Evolutionary conservation across 2,113 vertebrate genomes (phyloP), one percentile per base, ranked within the genome.

Genomic region (Platycercus adscitus): DNA sequence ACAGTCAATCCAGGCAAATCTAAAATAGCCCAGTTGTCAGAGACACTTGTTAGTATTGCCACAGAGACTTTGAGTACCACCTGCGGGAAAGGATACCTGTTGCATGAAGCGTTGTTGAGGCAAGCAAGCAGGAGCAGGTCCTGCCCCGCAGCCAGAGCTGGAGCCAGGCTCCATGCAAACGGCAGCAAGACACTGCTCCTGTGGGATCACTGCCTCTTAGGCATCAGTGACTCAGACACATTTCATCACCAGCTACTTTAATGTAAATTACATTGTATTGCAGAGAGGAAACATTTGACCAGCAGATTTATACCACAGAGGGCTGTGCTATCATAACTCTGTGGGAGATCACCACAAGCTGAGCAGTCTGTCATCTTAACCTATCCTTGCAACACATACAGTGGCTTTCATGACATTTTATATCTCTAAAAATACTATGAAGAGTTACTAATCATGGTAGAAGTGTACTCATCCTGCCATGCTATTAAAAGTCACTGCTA

Each of bases 131-230:
- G 24, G 14, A 75, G 29, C 24, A 31, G 53, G 16, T 50, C 35
- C 61, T 75, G 73, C 21, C 16, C 29, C 1, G 1, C n/a, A 41
- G 49, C 16, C 5, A 1, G 31, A 39, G 35, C 2, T 1, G 7
- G 43, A 66, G 20, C 16, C 33, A 39, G 68, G 6, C 26, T 49
- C 33, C 0, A 1, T 35, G 76, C 33, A 17, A 35, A 23, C 1
- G 0, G 19, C 55, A 82, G 71, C 53, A 26, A 63, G 19, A 35
- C 41, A 8, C 35, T 0, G 0, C 44, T 89, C 86, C 92, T 73
- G 19, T 1, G 7, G 50, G n/a, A 29, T 35, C 0, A 1, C 25
- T 1, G 1, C 52, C 17, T 11, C 0, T 0, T 12, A 47, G 58
- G n/a, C 43, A 4, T 43, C 73, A 18, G 26, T 23, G 23, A 60